Evolutionary conservation across 1,140 invertebrate species (phyloP).

Genomic region (Pseudoatta argentina): DNA sequence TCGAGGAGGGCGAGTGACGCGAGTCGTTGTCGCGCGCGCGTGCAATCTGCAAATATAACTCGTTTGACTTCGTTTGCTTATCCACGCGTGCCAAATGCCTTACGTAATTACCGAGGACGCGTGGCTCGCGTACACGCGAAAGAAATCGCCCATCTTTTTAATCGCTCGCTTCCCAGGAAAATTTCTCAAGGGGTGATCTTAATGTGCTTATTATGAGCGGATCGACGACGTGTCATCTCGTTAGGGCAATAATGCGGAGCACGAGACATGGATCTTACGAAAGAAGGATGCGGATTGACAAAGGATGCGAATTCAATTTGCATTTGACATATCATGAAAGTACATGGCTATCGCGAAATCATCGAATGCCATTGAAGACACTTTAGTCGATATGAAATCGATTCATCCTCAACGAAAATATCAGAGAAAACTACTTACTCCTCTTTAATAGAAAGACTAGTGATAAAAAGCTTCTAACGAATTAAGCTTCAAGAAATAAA

Average conservation of each 20-base stretch:
- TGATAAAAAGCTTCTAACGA: neutral
- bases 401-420: neutral
- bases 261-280: neutral
- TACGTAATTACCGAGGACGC: conserved; percentile 30
- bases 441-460: neutral
- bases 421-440: neutral
- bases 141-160: conserved; percentile 48
- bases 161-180: conserved; percentile 42
- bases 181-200: conserved; percentile 8
- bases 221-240: conserved; percentile 43
- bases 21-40: neutral
- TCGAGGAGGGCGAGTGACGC: conserved; percentile 13
- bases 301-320: neutral
- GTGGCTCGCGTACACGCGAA: conserved; percentile 45
- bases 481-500: neutral
- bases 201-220: neutral
- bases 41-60: neutral
- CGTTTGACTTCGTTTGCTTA: conserved; percentile 40
- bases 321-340: neutral
- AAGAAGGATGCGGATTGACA: neutral
- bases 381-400: neutral
- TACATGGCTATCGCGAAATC: neutral
- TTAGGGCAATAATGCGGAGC: conserved; percentile 18
- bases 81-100: conserved; percentile 50
- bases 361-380: neutral